A percentile compares a stretch with the other conserved stretches of the same genome.
These are phyloP conservation scores for Leptinotarsa texana DNA, from an alignment of 1,140 invertebrate species.

Conservation along the genomic window DNA sequence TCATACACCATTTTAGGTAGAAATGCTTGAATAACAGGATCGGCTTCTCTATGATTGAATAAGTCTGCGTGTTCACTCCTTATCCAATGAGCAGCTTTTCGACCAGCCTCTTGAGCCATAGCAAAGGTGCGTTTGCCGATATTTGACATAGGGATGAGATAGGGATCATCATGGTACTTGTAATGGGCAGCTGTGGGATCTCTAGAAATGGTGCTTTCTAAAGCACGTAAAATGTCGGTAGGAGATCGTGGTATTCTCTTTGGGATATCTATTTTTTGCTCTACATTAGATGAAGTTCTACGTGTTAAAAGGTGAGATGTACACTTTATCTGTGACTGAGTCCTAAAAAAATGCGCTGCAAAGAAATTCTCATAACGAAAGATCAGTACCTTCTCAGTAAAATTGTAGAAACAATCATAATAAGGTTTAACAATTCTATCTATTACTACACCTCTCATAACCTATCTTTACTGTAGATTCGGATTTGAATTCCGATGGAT, in stretches of 20 bases:
- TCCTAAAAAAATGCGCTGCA: not conserved
- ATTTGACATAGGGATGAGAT: slow-evolving; percentile 79
- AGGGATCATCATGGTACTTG: slow-evolving; percentile 90
- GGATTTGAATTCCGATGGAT: too few species aligned
- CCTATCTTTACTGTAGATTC: too few species aligned
- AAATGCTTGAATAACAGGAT: slow-evolving; percentile 74
- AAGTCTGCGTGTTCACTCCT: slow-evolving; percentile 74
- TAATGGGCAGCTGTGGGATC: slow-evolving; percentile 84
- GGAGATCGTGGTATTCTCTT: slow-evolving; percentile 72
- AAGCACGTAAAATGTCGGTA: slow-evolving; percentile 81
- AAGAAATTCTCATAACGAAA: not conserved
- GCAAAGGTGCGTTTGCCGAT: slow-evolving; percentile 72
- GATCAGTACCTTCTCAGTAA: not conserved
- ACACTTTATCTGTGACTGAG: not conserved
- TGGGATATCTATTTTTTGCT: slow-evolving; percentile 63
- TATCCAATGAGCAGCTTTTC: slow-evolving; percentile 85
- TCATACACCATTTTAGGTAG: slow-evolving; percentile 69
- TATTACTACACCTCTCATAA: too few species aligned
- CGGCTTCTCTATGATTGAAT: slow-evolving; percentile 73
- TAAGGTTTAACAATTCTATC: not conserved
- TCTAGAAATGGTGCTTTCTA: slow-evolving; percentile 71
- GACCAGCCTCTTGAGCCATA: slow-evolving; percentile 81
- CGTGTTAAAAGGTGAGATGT: not conserved
- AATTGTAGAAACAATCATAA: not conserved
- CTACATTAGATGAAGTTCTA: slow-evolving; percentile 15